Evolutionary conservation across 2,113 vertebrate genomes (phyloP), one percentile per base, ranked within the genome.

Genomic region (Xenus cinereus): DNA sequence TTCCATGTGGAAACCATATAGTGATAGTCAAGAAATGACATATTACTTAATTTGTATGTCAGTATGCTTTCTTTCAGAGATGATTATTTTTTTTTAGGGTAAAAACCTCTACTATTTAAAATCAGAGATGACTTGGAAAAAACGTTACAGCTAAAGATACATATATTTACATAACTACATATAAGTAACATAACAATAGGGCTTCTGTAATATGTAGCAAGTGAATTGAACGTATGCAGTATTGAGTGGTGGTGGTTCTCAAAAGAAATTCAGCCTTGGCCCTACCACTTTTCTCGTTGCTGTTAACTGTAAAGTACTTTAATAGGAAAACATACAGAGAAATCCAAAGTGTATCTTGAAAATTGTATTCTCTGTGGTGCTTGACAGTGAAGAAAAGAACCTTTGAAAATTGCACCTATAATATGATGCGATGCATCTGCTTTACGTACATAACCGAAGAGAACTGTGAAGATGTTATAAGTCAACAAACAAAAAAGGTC

Each of bases 101-200:
- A 6, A 76, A 79, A n/a, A 10, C 2, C 14, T 20, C 13, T 18
- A 33, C 6, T n/a, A 7, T 69, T 68, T 30, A 56, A 76, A 80
- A 69, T 21, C 35, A 66, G 59, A 64, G 23, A 57, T 77, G 1
- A 56, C 23, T 60, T 68, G 7, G 24, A 33, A 90, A 80, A 87
- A 54, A 23, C 15, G 6, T 27, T 84, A 16, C 12, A 51, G 23
- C 26, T 69, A 43, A 89, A 72, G n/a, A 32, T 56, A 46, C 0
- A 4, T 48, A 5, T 32, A 22, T 81, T 46, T 74, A 28, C 4
- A 0, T 83, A 12, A 30, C 9, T 63, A 2, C 3, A 0, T 57
- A 16, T n/a, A 46, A 18, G 8, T 57, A 37, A 26, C 60, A 15
- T 33, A 73, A 35, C 18, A 56, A 3, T 7, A 83, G 9, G 10